Evolutionary conservation across 2,797 vertebrate genomes (phyloP).

Genomic region (Oryzias dopingdopingensis): DNA sequence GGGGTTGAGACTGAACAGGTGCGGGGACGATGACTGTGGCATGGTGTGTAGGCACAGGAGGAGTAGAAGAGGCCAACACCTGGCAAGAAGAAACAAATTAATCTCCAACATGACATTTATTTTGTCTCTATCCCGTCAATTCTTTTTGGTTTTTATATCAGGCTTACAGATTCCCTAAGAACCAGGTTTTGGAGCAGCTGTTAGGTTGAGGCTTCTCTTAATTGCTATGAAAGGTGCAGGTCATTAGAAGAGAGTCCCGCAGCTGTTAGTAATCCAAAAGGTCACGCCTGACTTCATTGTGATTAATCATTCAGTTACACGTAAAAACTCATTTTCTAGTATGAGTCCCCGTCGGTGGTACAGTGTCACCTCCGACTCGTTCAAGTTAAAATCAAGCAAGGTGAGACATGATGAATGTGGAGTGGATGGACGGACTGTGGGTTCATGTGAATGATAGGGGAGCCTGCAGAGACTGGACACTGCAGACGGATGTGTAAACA

Average conservation of each 20-base stretch:
- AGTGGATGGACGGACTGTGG: slow-evolving; percentile 7
- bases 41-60: slow-evolving; percentile 93
- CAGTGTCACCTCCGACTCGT: too few species aligned
- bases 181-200: too few species aligned
- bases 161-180: background rate
- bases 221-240: background rate
- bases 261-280: background rate
- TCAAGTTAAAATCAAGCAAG: background rate
- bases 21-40: slow-evolving; percentile 97
- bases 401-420: slow-evolving; percentile 10
- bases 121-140: background rate
- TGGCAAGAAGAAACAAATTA: slow-evolving; percentile 50
- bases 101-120: background rate
- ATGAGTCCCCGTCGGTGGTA: too few species aligned
- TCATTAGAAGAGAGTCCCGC: background rate
- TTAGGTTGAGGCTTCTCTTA: too few species aligned
- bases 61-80: slow-evolving; percentile 83
- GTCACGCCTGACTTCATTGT: background rate
- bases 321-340: background rate
- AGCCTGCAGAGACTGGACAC: slow-evolving; percentile 47
- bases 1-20: slow-evolving; percentile 84
- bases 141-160: background rate
- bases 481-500: slow-evolving; percentile 17
- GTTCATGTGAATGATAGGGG: slow-evolving; percentile 39
- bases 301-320: background rate